Evolutionary conservation across 2,888 invertebrate genomes (phyloP), one percentile per base, ranked within the genome.

Genomic region (Euplagia quadripunctaria): DNA sequence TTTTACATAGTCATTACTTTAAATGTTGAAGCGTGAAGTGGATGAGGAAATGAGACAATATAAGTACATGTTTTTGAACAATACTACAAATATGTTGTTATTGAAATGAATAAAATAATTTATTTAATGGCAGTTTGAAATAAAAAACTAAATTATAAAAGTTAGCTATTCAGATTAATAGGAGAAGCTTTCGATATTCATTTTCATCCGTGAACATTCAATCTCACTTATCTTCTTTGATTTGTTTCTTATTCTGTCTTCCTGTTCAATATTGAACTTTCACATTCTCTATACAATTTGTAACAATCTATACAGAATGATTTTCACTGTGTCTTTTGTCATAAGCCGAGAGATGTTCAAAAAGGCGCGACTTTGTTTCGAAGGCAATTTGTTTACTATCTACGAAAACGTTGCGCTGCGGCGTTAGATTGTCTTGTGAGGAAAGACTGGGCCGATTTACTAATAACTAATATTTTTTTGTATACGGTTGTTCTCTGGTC

Each of bases 351-450:
- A 80, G 80, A 80, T 86, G 82, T 83, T 83, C 82, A 82, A 80
- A 84, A 83, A 74, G 81, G 77, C 75, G 79, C 80, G 79, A 80
- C 84, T 88, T 90, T 90, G 87, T 89, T 86, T 88, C 83, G 83
- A 82, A 79, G 79, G 83, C 87, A 86, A 88, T 90, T 88, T 88
- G 83, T 89, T 86, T 83, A 75, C 81, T 78, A 78, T 77, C 78
- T 83, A 80, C 20, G 14, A 61, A 7, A 14, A 2, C 5, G 58
- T 58, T 80, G 84, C 84, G 74, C 82, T 70, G 76, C 69, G 51
- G 74, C 81, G 82, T 85, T 77, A 80, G 80, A 2, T 77, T 67
- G 82, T 77, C 74, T 68, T 31, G 31, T 7, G 7, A 31, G 12
- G 61, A 61, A 20, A 61, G 31, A 61, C 31, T 14, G 43, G 43